These are phyloP conservation scores for Manduca sexta DNA, from an alignment of 1,140 invertebrate genomes.

Conservation along the genomic window DNA sequence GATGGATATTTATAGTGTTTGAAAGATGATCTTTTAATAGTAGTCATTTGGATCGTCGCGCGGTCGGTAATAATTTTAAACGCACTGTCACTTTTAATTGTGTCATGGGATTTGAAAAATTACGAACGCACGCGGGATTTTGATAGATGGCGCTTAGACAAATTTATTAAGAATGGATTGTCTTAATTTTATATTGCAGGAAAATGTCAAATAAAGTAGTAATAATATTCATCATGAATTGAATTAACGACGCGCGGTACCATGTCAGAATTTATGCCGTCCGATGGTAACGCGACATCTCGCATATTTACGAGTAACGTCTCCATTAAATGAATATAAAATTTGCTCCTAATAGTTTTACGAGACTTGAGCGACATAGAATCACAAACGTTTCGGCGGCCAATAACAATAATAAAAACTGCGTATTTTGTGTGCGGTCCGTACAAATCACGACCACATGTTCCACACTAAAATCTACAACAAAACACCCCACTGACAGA, in stretches of 20 bases:
- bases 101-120: slow-evolving; percentile 3
- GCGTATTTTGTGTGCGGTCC: slow-evolving; percentile 44
- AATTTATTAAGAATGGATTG: no score
- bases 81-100: slow-evolving; percentile 9
- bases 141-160: slow-evolving; percentile 12
- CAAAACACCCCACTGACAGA: slow-evolving; percentile 62
- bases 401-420: slow-evolving; percentile 46
- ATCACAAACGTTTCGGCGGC: slow-evolving; percentile 57
- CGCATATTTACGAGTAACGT: slow-evolving; percentile 8
- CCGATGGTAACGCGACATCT: background rate
- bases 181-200: no score
- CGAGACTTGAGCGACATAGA: slow-evolving; percentile 33
- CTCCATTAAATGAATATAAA: slow-evolving; percentile 9
- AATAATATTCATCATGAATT: background rate
- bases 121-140: background rate
- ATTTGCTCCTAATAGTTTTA: slow-evolving; percentile 46
- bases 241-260: background rate
- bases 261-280: slow-evolving; percentile 9
- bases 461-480: slow-evolving; percentile 42
- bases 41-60: slow-evolving; percentile 30
- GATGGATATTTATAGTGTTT: slow-evolving; percentile 51
- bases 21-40: slow-evolving; percentile 63
- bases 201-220: no score
- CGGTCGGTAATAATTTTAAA: slow-evolving; percentile 20
- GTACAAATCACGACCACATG: slow-evolving; percentile 55